Base-by-base conservation (phyloP, 2,888 invertebrate genomes). In the Nebria brevicollis region DNA sequence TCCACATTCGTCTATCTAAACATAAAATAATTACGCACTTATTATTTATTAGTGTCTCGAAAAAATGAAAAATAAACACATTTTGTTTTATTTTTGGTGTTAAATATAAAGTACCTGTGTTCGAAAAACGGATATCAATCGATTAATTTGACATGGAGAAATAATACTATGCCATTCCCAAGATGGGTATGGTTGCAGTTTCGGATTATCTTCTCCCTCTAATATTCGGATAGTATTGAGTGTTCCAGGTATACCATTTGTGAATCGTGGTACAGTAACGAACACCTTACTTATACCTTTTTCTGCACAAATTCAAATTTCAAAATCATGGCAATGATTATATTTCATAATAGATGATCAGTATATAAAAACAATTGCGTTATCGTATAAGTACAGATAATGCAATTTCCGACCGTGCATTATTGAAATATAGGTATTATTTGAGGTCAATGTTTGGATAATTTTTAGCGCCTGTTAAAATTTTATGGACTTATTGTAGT, bases 61-160 rank as follows among this genome's bases (percentile, higher is more conserved):
- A 20, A 20, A 20, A 20, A 20, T 20, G 1, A 20, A 20, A 20
- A 20, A 20, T 20, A 20, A 20, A 20, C 20, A 20, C 20, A 20
- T 20, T 20, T 20, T 20, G 20, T 20, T 20, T 20, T 20, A 20
- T 20, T 20, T 20, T 20, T 20, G 20, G 20, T 1, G 20, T 20
- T 20, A 20, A 20, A 20, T 11, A 54, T 54, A 54, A 54, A 54
- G 54, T 34, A 95, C 95, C 86, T 93, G 91, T 25, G 94, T 90
- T 87, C 96, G 91, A 85, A 93, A 95, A 1, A 94, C 95, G 0
- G 95, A 95, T 0, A 93, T 94, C 64, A 96, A 89, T 25, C 92
- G 92, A 54, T 93, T 90, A 2, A 72, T 79, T 2, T 83, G 82
- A 80, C 89, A 89, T 7, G 76, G 43, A 20, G 84, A 79, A 0